phyloP scores from a whole-genome alignment of 2,888 invertebrate species.

The Flabesymbios commensalis region DNA sequence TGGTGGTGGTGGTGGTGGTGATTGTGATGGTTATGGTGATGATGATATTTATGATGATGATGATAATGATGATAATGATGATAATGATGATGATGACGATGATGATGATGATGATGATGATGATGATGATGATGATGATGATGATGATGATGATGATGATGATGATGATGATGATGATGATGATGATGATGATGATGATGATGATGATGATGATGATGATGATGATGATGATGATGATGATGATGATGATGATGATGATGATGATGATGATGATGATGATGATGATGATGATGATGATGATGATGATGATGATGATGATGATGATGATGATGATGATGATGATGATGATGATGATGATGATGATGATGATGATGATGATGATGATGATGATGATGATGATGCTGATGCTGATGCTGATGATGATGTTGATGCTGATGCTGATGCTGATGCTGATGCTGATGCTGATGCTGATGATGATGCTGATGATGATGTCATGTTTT shows the following conservation, averaged over 20 bases:
- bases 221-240: background rate
- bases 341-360: background rate
- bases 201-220: slow-evolving; percentile 1
- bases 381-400: too few relatives aligned
- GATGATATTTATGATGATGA: too few relatives aligned
- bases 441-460: background rate
- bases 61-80: too few relatives aligned
- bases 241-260: background rate
- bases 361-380: background rate
- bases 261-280: background rate
- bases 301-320: background rate
- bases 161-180: slow-evolving; percentile 1
- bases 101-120: background rate
- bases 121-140: slow-evolving; percentile 1
- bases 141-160: background rate
- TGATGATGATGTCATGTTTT: too few relatives aligned
- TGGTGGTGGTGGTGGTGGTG: too few relatives aligned
- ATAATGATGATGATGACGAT: background rate
- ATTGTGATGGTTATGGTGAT: too few relatives aligned
- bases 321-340: background rate
- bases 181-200: background rate
- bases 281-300: background rate
- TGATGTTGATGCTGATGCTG: too few relatives aligned
- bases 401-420: too few relatives aligned
- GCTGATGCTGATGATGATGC: too few relatives aligned